These are phyloP conservation scores for Melanostoma mellinum DNA, from an alignment of 2,888 invertebrate species.

Conservation along the genomic window DNA sequence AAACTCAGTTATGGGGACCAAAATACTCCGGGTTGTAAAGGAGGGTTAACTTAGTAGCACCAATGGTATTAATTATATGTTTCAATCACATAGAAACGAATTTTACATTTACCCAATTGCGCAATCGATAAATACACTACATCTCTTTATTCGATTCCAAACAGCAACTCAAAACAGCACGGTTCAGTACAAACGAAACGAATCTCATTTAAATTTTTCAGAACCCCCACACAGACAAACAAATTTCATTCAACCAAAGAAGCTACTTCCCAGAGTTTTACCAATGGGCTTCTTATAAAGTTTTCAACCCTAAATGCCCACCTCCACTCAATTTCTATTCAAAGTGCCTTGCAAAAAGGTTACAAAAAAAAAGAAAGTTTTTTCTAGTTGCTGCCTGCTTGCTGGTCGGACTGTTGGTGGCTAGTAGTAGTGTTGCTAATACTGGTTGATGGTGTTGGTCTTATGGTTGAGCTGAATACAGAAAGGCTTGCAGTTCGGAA, in stretches of 20 bases:
- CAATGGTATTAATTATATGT: too few relatives aligned
- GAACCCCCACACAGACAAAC: neutral
- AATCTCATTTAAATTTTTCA: conserved; percentile 34
- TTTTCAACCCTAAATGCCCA: conserved; percentile 5
- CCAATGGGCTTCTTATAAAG: conserved; percentile 41
- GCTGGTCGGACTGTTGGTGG: conserved; percentile 37
- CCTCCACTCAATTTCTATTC: neutral
- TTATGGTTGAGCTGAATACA: conserved; percentile 17
- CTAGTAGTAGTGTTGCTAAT: conserved; percentile 37
- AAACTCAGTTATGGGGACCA: too few relatives aligned
- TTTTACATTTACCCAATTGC: too few relatives aligned
- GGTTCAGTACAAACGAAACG: conserved; percentile 11
- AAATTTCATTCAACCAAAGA: conserved; percentile 35
- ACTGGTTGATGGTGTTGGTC: conserved; percentile 32
- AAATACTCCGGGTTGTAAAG: too few relatives aligned
- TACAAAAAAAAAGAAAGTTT: conserved; percentile 44
- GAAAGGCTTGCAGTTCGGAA: conserved; percentile 29
- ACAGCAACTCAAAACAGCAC: neutral
- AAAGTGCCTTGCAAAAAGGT: conserved; percentile 30
- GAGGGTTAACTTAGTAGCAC: too few relatives aligned
- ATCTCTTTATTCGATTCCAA: neutral
- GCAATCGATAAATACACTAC: too few relatives aligned
- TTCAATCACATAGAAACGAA: too few relatives aligned
- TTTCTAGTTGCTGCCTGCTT: conserved; percentile 26
- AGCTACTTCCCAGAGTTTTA: conserved; percentile 23